Conservation (phyloP, 30 jellyfish, hydroid and myxozoan genomes). For the Aurelia sp. region DNA sequence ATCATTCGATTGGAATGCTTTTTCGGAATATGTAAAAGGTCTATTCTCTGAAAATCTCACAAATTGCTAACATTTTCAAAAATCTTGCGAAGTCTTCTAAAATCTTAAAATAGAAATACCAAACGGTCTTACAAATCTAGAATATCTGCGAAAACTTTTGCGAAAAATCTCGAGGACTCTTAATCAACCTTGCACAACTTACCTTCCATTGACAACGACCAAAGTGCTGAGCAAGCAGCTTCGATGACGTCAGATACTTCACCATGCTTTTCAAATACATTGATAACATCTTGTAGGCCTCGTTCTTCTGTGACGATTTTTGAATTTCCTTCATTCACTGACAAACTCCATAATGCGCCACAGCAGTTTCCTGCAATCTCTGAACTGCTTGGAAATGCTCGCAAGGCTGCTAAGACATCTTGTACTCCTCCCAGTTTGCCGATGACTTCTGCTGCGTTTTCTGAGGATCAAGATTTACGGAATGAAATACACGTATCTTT, state of each 20-base stretch:
- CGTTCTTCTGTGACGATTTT: conserved; percentile 71
- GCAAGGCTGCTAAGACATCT: conserved; percentile 81
- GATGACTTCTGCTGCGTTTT: conserved; percentile 82
- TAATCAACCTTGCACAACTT: background rate
- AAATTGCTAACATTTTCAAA: too few species aligned
- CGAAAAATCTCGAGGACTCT: too few species aligned
- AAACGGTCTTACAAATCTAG: too few species aligned
- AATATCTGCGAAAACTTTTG: too few species aligned
- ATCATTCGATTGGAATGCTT: too few species aligned
- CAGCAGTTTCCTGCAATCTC: conserved; percentile 90
- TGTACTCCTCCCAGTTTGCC: conserved; percentile 96
- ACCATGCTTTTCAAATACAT: conserved; percentile 71
- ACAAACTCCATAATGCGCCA: conserved; percentile 91
- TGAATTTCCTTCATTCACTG: conserved; percentile 84
- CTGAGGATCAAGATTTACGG: background rate
- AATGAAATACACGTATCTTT: too few species aligned
- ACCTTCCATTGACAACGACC: conserved; percentile 97
- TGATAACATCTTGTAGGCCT: conserved; percentile 82
- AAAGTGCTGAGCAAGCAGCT: conserved; percentile 86
- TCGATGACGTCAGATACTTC: conserved; percentile 62
- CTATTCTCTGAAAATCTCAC: too few species aligned
- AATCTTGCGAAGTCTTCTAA: too few species aligned
- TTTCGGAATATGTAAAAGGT: too few species aligned
- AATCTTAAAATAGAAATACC: too few species aligned
- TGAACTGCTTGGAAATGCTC: conserved; percentile 78